phyloP scores from a whole-genome alignment of 2,888 invertebrate species.

The Sphaeridia pumilis region DNA sequence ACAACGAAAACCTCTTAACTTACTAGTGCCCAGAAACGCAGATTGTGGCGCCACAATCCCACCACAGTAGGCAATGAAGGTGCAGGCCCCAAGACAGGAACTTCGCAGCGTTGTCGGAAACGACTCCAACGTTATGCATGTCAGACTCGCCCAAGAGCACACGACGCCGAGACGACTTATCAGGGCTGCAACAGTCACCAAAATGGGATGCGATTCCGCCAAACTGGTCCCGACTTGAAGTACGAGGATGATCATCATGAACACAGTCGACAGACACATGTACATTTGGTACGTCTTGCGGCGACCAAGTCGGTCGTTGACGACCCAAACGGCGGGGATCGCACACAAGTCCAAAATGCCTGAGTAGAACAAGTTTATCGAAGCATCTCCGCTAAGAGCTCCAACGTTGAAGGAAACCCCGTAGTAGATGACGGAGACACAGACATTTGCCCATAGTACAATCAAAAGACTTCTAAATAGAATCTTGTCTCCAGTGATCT shows the following conservation, averaged over 20 bases:
- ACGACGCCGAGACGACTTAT: conserved; percentile 3
- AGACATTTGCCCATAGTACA: conserved; percentile 5
- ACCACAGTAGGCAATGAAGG: conserved; percentile 20
- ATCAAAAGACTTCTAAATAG: background rate
- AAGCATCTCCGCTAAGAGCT: conserved; percentile 1
- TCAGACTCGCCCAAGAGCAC: conserved; percentile 17
- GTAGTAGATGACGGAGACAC: conserved; percentile 15
- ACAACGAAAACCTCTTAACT: background rate
- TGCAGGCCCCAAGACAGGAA: conserved; percentile 20
- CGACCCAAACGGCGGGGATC: background rate
- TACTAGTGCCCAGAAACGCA: conserved; percentile 24
- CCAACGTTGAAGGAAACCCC: conserved; percentile 11
- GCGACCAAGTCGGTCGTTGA: conserved; percentile 17
- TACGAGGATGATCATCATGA: too few relatives aligned
- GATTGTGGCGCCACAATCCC: conserved; percentile 29
- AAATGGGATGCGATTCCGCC: background rate
- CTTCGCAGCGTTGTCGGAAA: background rate
- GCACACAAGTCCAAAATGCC: conserved; percentile 6
- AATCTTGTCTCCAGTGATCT: background rate
- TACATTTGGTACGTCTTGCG: conserved; percentile 20
- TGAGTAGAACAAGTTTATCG: conserved; percentile 8
- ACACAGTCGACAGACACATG: conserved; percentile 16
- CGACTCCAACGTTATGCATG: background rate
- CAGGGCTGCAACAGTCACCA: conserved; percentile 1
- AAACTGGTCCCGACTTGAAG: background rate